Conservation (phyloP, 2,797 vertebrate genomes). For the Hippocampus kuda region DNA sequence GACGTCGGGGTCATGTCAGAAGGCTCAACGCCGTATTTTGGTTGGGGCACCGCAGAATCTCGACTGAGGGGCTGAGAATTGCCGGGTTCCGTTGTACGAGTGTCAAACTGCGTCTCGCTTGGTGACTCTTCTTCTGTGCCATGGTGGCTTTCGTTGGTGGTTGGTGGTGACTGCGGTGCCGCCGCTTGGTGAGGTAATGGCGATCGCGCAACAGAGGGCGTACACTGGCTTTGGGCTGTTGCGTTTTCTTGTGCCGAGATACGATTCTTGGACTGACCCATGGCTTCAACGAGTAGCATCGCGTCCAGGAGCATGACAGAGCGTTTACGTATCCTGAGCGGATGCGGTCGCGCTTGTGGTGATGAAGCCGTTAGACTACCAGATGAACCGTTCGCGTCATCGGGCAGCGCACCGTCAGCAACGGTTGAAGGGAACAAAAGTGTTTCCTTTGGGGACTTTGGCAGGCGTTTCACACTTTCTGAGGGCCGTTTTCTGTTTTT, state of each 20-base stretch:
- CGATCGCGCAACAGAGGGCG: background rate
- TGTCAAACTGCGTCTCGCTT: background rate
- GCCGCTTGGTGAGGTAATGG: background rate
- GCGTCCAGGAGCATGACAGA: conserved; percentile 52
- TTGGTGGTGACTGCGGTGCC: background rate
- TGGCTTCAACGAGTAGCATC: conserved; percentile 55
- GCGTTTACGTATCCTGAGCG: background rate
- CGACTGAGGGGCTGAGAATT: background rate
- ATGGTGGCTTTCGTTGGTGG: background rate
- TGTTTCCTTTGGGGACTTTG: background rate
- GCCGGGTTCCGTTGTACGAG: background rate
- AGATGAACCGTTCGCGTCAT: background rate
- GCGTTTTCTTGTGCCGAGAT: background rate
- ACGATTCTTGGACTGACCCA: conserved; percentile 35
- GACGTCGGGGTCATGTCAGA: background rate
- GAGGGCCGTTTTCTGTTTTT: background rate
- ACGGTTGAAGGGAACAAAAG: no score
- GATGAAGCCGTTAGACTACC: background rate
- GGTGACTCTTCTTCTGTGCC: background rate
- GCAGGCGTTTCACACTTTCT: background rate
- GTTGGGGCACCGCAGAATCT: background rate
- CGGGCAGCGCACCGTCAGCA: background rate
- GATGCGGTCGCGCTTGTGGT: background rate
- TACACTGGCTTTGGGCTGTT: conserved; percentile 3
- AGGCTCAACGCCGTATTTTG: background rate